Percentiles rank a stretch among this genome's conserved stretches.
These are phyloP conservation scores for Brienomyrus brachyistius DNA, from an alignment of 2,113 vertebrate genomes.

Conservation along the genomic window DNA sequence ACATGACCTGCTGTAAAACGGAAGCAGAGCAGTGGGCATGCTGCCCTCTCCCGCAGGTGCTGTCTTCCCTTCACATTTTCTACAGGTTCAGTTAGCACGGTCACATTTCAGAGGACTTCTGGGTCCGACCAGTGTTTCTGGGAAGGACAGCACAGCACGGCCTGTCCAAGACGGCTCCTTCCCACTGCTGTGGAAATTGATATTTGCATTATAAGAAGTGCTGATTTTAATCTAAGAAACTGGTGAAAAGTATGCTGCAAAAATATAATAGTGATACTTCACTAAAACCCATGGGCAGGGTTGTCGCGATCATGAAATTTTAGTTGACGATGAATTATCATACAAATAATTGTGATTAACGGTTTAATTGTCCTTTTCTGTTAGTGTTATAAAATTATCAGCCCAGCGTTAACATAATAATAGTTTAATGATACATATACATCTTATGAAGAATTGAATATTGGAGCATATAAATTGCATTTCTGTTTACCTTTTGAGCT, in stretches of 20 bases:
- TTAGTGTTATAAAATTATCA: too few relatives aligned
- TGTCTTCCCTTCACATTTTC: neutral
- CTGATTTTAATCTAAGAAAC: neutral
- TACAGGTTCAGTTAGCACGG: neutral
- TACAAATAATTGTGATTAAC: too few relatives aligned
- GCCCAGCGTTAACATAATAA: too few relatives aligned
- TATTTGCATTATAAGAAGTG: neutral
- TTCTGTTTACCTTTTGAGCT: too few relatives aligned
- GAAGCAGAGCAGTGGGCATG: constrained; percentile 51
- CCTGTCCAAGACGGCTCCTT: neutral
- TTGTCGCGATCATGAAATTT: neutral
- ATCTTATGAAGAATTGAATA: too few relatives aligned
- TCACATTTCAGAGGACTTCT: neutral
- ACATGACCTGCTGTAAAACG: constrained; percentile 67
- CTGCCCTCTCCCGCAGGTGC: constrained; percentile 57
- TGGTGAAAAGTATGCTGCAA: neutral
- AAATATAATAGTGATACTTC: neutral
- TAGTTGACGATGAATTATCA: too few relatives aligned
- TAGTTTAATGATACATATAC: too few relatives aligned
- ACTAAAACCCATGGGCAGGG: neutral
- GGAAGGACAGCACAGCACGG: neutral
- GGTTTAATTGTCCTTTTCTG: too few relatives aligned
- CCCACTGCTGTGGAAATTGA: neutral
- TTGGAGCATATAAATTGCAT: too few relatives aligned
- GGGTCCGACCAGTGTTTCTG: neutral